Base-by-base conservation (phyloP, 2,888 invertebrate genomes). In the Cosmia trapezina region DNA sequence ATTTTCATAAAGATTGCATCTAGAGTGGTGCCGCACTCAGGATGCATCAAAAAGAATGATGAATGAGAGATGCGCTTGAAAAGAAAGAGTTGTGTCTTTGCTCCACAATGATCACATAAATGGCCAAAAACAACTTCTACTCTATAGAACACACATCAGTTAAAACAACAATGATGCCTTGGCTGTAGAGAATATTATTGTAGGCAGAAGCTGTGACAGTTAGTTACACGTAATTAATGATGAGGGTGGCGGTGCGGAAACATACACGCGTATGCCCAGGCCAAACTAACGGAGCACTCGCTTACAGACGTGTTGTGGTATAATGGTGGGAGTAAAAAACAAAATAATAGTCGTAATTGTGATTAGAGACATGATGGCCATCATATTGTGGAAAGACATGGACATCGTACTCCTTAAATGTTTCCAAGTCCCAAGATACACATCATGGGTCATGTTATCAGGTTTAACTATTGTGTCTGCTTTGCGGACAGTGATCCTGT, bases 231-330 rank as follows among this genome's bases (percentile, higher is more conserved):
- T 57, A 73, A 75, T 71, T 71, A 67, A 78, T 73, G 3, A 69
- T 67, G 59, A 70, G 72, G 51, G 72, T 76, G 72, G 49, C 67
- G 70, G 54, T 72, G 83, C 75, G 85, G 85, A 78, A 84, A 83
- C 67, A 56, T 43, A 70, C 61, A 65, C 28, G 70, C 68, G 59
- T 62, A 47, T n/a, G 71, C 66, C 60, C 70, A 59, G 49, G n/a
- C 59, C 22, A 22, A 57, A 33, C 59, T 84, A 82, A 83, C 83
- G 73, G 83, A 57, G 14, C 37, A 54, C 22, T 47, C 14, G 1
- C 57, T 37, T 56, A 43, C 33, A 47, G 22, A 47, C 33, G 41
- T 41, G 60, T 22, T 54, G 12, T 49, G 37, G 43, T 43, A 41
- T 41, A n/a, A 62, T n/a, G 53, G 17, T 28, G 45, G 17, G 19